Conservation (phyloP, 1,140 invertebrate genomes). For the Aphelenchoides besseyi region DNA sequence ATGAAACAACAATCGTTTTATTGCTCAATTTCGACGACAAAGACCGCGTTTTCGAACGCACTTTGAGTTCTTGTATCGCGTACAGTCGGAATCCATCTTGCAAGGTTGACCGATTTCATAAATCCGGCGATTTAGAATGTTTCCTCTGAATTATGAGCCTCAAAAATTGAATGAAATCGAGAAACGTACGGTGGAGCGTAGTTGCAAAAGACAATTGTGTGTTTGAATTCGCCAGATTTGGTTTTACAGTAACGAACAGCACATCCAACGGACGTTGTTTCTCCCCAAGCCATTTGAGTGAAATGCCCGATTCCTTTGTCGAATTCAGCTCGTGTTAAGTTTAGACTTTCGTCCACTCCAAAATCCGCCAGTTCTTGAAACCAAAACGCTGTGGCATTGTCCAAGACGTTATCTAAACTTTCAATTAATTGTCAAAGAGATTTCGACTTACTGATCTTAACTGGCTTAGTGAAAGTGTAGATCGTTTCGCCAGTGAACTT, state of each 20-base stretch:
- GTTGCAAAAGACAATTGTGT: slow-evolving; percentile 11
- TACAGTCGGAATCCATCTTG: slow-evolving; percentile 8
- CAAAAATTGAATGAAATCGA: neutral
- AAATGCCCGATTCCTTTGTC: slow-evolving; percentile 10
- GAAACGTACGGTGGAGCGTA: slow-evolving; percentile 17
- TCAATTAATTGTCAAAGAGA: neutral
- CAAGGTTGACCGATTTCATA: slow-evolving; percentile 12
- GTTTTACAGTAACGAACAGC: slow-evolving; percentile 8
- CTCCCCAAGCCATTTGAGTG: slow-evolving; percentile 19
- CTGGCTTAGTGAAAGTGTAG: neutral
- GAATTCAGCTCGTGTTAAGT: slow-evolving; percentile 13
- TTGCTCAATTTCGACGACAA: neutral
- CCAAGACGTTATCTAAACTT: neutral
- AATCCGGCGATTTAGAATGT: slow-evolving; percentile 9
- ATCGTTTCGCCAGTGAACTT: slow-evolving; percentile 19
- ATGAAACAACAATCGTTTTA: neutral
- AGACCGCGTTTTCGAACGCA: slow-evolving; percentile 9
- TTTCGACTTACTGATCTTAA: neutral
- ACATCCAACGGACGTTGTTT: slow-evolving; percentile 16
- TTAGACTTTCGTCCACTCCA: slow-evolving; percentile 11
- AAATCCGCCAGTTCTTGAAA: slow-evolving; percentile 17
- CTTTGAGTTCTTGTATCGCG: slow-evolving; percentile 9
- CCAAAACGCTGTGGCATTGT: slow-evolving; percentile 13
- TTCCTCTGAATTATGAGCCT: slow-evolving; percentile 7
- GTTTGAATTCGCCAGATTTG: neutral